phyloP scores from a whole-genome alignment of 2,113 vertebrate species.

The Myotis brandtii region DNA sequence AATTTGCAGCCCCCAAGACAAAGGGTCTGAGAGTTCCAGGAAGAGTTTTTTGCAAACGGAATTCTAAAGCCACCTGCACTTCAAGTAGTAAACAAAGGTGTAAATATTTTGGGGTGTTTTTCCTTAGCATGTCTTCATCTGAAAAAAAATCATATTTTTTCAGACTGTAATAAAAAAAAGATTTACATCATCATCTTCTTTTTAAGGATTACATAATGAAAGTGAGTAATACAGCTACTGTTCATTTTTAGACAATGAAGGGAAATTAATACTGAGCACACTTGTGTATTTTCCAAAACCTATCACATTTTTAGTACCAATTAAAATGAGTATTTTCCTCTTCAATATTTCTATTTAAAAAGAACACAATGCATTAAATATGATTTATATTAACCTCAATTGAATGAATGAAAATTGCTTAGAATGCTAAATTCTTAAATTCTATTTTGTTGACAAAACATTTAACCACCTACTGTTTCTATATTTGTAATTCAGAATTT shows the following conservation, averaged over 20 bases:
- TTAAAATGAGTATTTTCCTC: background rate
- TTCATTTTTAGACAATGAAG: background rate
- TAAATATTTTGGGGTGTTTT: background rate
- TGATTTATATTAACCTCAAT: background rate
- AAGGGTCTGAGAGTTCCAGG: background rate
- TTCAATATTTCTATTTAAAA: background rate
- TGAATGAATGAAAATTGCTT: background rate
- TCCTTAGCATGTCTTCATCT: background rate
- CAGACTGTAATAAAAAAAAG: background rate
- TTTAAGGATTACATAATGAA: background rate
- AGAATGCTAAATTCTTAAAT: background rate
- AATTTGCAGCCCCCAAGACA: background rate
- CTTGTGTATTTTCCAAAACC: background rate
- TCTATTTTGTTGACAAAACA: constrained; percentile 1
- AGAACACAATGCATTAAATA: background rate
- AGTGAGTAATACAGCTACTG: background rate
- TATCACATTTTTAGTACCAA: background rate
- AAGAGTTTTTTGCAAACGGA: background rate
- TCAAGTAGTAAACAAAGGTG: background rate
- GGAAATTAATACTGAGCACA: background rate
- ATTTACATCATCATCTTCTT: background rate
- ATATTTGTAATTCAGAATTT: background rate
- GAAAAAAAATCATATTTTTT: background rate
- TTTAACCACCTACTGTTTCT: background rate
- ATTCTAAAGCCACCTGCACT: background rate